Evolutionary conservation across 30 jellyfish, hydroid and myxozoan genomes (phyloP), one percentile per base, ranked within the genome.

Genomic region (Haliclystus octoradiatus): DNA sequence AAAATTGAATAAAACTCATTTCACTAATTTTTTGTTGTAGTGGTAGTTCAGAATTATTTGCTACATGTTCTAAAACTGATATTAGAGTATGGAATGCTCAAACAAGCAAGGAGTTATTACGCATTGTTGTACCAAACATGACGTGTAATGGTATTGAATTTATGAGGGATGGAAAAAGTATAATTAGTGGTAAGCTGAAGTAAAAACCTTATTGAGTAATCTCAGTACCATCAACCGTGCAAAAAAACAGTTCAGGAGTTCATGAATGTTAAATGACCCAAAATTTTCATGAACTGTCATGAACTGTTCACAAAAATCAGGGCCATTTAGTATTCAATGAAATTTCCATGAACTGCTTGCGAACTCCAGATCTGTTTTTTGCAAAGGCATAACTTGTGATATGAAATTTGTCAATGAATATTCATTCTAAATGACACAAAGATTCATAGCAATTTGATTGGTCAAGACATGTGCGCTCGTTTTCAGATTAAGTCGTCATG

Each of bases 21-120:
- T 72, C 63, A n/a, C 25, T 34, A 9, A 23, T 2, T 66, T 51
- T 30, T 30, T 32, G 28, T 24, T 62, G 32, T 71, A 87, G 96
- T 31, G 79, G 32, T 26, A 79, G 80, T 53, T 88, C 97, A 0
- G 90, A 52, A 29, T 80, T 80, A 2, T 88, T 79, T 65, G 97
- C 94, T 7, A 88, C 97, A 0, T 88, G 97, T 62, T 88, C 97
- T 4, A 79, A 79, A 62, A 82, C 75, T 33, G 97, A 88, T 70
- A 88, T 88, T 49, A 92, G 97, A 1, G 93, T 88, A 12, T 88
- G 97, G 97, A 88, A 88, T 52, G 97, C 97, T 7, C 65, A 79
- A 50, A 79, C 97, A 14, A 80, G 97, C 70, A 75, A 80, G 80
- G 97, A 88, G 64, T 85, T 88, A 71, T 92, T 88, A 31, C 94